A percentile compares a stretch with the other conserved stretches of the same genome.
These are phyloP conservation scores for Rhynchophorus ferrugineus DNA, from an alignment of 1,140 invertebrate genomes.

Conservation along the genomic window DNA sequence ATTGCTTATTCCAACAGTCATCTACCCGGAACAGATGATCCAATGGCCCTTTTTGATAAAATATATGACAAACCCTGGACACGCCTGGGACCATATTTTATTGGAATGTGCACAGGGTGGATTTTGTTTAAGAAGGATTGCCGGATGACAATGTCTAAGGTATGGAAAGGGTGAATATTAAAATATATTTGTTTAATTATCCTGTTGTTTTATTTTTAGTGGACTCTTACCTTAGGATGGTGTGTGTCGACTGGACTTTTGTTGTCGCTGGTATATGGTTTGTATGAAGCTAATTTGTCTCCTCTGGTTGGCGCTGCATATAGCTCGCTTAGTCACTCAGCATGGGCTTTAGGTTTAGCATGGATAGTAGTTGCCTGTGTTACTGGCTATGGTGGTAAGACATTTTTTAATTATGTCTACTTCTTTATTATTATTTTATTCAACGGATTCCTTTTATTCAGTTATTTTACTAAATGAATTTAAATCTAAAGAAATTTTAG, in stretches of 20 bases:
- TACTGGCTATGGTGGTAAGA: slow-evolving; percentile 73
- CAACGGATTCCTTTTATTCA: no score
- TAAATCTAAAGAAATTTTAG: no score
- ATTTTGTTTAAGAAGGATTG: slow-evolving; percentile 74
- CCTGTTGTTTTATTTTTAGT: slow-evolving; percentile 41
- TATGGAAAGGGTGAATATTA: slow-evolving; percentile 30
- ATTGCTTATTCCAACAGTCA: slow-evolving; percentile 72
- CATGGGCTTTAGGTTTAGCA: slow-evolving; percentile 72
- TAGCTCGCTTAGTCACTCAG: slow-evolving; percentile 73
- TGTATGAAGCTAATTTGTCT: slow-evolving; percentile 62
- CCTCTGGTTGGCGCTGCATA: slow-evolving; percentile 68
- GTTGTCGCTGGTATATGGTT: slow-evolving; percentile 65
- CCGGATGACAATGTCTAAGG: slow-evolving; percentile 65
- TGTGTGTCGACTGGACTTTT: slow-evolving; percentile 53
- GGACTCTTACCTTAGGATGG: slow-evolving; percentile 63
- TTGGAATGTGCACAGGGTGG: slow-evolving; percentile 78
- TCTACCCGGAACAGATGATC: slow-evolving; percentile 70
- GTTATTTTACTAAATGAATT: no score
- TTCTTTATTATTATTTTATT: no score
- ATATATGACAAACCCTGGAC: slow-evolving; percentile 87
- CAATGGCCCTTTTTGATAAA: slow-evolving; percentile 75
- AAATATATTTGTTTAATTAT: slow-evolving; percentile 10
- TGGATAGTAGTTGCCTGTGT: slow-evolving; percentile 88
- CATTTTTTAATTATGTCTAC: neutral
- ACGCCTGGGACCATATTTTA: slow-evolving; percentile 68